Percentiles rank a stretch among this genome's conserved stretches.
Evolutionary conservation across 1,140 invertebrate species (phyloP).

Genomic region (Habropoda laboriosa): DNA sequence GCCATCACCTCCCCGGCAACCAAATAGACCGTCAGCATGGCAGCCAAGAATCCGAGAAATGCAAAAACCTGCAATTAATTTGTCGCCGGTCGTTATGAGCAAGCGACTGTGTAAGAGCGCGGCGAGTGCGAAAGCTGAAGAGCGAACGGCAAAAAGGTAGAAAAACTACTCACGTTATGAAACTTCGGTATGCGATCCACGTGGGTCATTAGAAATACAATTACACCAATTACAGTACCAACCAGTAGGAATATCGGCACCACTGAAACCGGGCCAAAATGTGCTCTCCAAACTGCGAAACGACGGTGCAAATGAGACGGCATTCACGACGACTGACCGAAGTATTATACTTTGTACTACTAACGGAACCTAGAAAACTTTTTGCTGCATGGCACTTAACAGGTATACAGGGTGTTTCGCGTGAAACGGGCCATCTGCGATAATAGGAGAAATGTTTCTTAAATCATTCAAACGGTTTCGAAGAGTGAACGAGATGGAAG

Average conservation of each 20-base stretch:
- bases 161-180: slow-evolving; percentile 72
- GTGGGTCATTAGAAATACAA: slow-evolving; percentile 70
- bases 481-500: too few relatives aligned
- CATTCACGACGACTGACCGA: slow-evolving; percentile 18
- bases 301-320: slow-evolving; percentile 55
- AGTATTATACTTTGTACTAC: slow-evolving; percentile 10
- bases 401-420: too few relatives aligned
- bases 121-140: not conserved
- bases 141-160: not conserved
- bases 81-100: not conserved
- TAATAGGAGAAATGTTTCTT: too few relatives aligned
- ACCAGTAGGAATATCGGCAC: slow-evolving; percentile 58
- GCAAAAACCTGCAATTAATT: slow-evolving; percentile 81
- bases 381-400: too few relatives aligned
- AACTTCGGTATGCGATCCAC: slow-evolving; percentile 68
- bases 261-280: slow-evolving; percentile 68
- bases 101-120: not conserved
- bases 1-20: slow-evolving; percentile 87
- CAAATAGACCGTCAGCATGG: slow-evolving; percentile 86
- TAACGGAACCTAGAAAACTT: not conserved
- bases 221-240: slow-evolving; percentile 55
- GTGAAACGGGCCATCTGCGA: too few relatives aligned
- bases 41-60: slow-evolving; percentile 85
- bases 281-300: slow-evolving; percentile 69
- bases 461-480: too few relatives aligned